A percentile compares a stretch with the other conserved stretches of the same genome.
phyloP scores from a whole-genome alignment of 2,113 vertebrate species.

The Porphyrio hochstetteri region DNA sequence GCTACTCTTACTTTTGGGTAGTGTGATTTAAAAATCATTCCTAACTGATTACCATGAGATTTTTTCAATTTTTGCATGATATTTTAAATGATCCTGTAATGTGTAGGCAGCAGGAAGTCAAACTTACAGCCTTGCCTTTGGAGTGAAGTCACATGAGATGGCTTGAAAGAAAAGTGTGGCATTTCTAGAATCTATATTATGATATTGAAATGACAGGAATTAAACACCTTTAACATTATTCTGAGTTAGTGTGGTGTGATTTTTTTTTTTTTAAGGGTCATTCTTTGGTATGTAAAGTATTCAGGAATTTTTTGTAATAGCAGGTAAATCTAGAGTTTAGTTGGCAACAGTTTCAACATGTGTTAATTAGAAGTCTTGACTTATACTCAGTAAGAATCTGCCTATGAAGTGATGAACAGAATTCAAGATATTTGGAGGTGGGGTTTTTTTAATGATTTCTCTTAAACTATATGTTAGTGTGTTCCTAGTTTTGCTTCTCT shows the following conservation, averaged over 20 bases:
- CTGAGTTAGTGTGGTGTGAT: background rate
- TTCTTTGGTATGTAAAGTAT: background rate
- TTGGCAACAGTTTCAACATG: background rate
- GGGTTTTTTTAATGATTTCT: background rate
- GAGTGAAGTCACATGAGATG: background rate
- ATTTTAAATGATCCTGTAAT: background rate
- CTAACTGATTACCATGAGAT: background rate
- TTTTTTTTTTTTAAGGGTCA: background rate
- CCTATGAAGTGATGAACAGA: background rate
- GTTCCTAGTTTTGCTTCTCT: background rate
- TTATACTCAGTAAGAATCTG: background rate
- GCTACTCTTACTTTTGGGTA: background rate
- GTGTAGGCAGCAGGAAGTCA: background rate
- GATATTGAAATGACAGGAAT: background rate
- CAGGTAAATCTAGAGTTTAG: background rate
- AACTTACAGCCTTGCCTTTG: background rate
- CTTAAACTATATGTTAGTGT: background rate
- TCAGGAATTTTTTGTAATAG: background rate
- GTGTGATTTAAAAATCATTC: background rate
- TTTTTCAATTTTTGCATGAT: background rate
- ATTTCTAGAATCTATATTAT: fast-evolving
- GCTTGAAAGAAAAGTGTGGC: background rate
- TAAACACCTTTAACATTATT: background rate
- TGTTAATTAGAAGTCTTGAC: background rate
- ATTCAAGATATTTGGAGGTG: background rate